These are phyloP conservation scores for Lepidochrysops patricia DNA, from an alignment of 2,888 invertebrate species.

Conservation along the genomic window DNA sequence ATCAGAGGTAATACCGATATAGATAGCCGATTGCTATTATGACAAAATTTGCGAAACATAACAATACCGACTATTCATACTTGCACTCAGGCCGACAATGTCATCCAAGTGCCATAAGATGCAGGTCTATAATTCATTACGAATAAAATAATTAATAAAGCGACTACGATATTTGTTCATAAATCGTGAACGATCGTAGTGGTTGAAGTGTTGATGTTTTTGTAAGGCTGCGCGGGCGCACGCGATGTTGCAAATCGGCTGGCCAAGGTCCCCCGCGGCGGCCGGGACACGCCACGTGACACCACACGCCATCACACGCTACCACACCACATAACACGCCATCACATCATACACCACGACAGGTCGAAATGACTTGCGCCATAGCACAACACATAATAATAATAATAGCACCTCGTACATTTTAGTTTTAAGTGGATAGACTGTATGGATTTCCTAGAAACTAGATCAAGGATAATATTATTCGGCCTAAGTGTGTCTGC, in stretches of 20 bases:
- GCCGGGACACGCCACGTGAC: not conserved
- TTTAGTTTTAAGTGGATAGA: no score
- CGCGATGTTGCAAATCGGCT: not conserved
- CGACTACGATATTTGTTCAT: not conserved
- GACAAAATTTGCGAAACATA: no score
- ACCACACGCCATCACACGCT: not conserved
- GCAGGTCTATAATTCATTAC: no score
- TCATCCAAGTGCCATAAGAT: no score
- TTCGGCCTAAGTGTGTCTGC: no score
- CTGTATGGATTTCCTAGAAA: no score
- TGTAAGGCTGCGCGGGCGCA: not conserved
- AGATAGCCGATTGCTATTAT: no score
- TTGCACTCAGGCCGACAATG: no score
- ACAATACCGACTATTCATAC: no score
- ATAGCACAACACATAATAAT: not conserved
- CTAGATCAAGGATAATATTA: no score
- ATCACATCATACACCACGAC: not conserved
- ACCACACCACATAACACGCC: not conserved
- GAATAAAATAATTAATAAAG: not conserved
- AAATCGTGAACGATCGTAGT: not conserved
- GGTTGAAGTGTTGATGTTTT: slow-evolving; percentile 5
- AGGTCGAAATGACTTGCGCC: not conserved
- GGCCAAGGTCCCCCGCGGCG: not conserved
- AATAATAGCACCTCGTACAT: no score
- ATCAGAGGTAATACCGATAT: no score